phyloP scores from a whole-genome alignment of 1,140 invertebrate species.

The Drosophila triauraria region DNA sequence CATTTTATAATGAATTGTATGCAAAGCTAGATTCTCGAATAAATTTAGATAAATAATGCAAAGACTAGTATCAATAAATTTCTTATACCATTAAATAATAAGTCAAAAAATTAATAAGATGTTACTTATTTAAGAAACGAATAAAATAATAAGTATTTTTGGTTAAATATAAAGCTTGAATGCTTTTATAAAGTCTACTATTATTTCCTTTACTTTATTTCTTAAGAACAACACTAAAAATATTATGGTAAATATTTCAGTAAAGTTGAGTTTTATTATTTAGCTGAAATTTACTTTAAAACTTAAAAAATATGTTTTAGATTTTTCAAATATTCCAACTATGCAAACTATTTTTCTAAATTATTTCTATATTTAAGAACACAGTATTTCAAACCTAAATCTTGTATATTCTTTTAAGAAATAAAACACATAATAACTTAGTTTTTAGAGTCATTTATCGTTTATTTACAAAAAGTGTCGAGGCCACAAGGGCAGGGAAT shows the following conservation, averaged over 20 bases:
- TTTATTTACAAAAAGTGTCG: slow-evolving; percentile 70
- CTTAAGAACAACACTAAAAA: too few species aligned
- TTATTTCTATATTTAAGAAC: not conserved
- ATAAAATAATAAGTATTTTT: too few species aligned
- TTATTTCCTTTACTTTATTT: too few species aligned
- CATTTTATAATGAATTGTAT: not conserved
- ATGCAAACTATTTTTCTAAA: not conserved
- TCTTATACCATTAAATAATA: not conserved
- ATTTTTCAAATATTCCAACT: too few species aligned
- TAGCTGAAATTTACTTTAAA: too few species aligned
- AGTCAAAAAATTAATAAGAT: not conserved
- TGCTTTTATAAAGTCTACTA: not conserved
- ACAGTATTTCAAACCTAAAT: too few species aligned
- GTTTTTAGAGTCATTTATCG: slow-evolving; percentile 43
- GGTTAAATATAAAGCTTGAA: not conserved
- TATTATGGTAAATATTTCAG: too few species aligned
- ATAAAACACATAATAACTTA: not conserved
- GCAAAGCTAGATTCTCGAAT: not conserved
- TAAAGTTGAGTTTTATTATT: too few species aligned
- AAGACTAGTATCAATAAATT: not conserved
- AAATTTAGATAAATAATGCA: not conserved
- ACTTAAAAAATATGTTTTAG: too few species aligned
- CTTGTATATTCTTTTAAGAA: not conserved
- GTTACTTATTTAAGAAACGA: too few species aligned
- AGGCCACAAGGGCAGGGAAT: slow-evolving; percentile 54